A percentile compares a stretch with the other conserved stretches of the same genome.
These are phyloP conservation scores for Heterotilapia buettikoferi DNA, from an alignment of 2,113 vertebrate species.

Conservation along the genomic window DNA sequence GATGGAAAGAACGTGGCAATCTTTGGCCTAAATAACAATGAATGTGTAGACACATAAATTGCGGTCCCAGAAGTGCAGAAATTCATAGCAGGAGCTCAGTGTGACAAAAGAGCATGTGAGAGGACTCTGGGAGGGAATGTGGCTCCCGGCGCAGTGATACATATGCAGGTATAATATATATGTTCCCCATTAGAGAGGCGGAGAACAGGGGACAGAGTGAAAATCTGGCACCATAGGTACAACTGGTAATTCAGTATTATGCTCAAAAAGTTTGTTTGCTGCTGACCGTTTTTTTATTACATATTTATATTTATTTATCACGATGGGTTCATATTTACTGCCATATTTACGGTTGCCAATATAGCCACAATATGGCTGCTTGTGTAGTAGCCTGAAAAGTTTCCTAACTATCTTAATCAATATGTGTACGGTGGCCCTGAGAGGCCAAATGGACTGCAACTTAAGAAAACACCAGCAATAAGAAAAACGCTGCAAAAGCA, in stretches of 20 bases:
- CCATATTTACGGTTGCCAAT: not conserved
- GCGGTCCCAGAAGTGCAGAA: not conserved
- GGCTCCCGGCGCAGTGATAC: constrained; percentile 31
- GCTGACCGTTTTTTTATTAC: not conserved
- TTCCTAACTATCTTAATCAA: no score
- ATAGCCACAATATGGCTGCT: no score
- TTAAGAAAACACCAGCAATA: not conserved
- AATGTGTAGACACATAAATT: not conserved
- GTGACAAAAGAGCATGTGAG: constrained; percentile 16
- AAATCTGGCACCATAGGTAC: constrained; percentile 7
- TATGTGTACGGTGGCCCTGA: fast-evolving
- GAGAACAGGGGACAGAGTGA: not conserved
- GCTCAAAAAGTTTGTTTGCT: not conserved
- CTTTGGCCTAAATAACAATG: constrained; percentile 21
- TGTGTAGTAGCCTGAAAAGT: no score
- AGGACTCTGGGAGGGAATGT: constrained; percentile 3
- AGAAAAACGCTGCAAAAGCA: not conserved
- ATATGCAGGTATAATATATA: constrained; percentile 27
- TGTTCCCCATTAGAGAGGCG: not conserved
- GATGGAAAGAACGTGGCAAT: constrained; percentile 27
- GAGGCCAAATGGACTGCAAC: not conserved
- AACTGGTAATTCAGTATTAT: constrained; percentile 13
- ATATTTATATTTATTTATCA: not conserved
- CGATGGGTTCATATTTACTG: not conserved
- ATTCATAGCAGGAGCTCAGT: not conserved